These are phyloP conservation scores for Todus mexicanus DNA, from an alignment of 2,797 vertebrate genomes.

Conservation along the genomic window DNA sequence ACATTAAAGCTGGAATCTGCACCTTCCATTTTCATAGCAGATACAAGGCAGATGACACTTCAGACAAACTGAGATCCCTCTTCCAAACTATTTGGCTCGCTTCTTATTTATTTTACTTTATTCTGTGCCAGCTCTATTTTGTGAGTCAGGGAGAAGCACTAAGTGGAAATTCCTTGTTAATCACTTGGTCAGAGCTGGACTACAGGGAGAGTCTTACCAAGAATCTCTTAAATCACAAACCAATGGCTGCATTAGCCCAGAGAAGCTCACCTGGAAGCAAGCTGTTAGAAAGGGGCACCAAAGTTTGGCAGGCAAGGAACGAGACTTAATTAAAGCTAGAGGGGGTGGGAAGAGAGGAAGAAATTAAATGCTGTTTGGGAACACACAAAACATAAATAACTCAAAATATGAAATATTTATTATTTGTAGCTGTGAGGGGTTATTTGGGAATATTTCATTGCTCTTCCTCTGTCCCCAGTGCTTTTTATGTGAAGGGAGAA, in stretches of 20 bases:
- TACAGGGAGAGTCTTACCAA: not conserved
- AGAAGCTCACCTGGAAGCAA: slow-evolving; percentile 33
- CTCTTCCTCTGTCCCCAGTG: slow-evolving; percentile 17
- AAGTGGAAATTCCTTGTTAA: not conserved
- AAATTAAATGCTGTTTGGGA: slow-evolving; percentile 58
- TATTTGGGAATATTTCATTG: slow-evolving; percentile 44
- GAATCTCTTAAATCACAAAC: not conserved
- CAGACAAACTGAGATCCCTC: not conserved
- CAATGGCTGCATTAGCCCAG: not conserved
- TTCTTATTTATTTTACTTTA: not conserved
- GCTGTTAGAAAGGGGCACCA: not conserved
- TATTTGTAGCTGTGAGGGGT: slow-evolving; percentile 10
- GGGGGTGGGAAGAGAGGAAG: not conserved
- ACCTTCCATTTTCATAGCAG: not conserved
- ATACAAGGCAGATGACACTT: not conserved
- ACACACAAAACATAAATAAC: slow-evolving; percentile 46
- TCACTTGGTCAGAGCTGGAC: not conserved
- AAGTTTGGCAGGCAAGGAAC: slow-evolving; percentile 19
- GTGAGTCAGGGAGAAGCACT: not conserved
- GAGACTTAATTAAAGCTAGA: slow-evolving; percentile 28
- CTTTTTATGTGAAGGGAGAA: not conserved
- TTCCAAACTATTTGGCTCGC: not conserved
- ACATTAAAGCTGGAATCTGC: not conserved
- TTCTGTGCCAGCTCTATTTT: not conserved
- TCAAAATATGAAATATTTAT: slow-evolving; percentile 57